Evolutionary conservation across 2,113 vertebrate genomes (phyloP), one percentile per base, ranked within the genome.

Genomic region (Pimephales promelas): DNA sequence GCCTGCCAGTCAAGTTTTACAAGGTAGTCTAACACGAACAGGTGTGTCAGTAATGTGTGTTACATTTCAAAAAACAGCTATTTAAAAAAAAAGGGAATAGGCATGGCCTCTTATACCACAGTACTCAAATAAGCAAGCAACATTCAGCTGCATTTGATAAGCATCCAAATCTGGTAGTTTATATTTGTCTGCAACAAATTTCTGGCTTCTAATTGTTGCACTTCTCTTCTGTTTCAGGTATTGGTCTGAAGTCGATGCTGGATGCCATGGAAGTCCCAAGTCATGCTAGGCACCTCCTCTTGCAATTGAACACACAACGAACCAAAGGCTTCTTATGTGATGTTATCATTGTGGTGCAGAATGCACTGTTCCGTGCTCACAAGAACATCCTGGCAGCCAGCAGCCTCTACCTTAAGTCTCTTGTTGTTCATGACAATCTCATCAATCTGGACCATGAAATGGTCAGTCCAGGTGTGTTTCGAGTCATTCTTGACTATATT

Each of bases 321-420:
- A 97, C 97, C 94, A 98, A 98, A 91, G 98, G 98, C 90, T 99
- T 99, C 94, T 95, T 99, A 88, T 99, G 98, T 92, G 98, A 99
- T 93, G 98, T 99, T 93, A 98, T 99, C 93, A 97, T 99, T 88
- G 98, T 99, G 94, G 98, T 99, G 93, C 97, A 99, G 94, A 99
- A 99, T 89, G 98, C 97, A 86, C 95, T 99, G 87, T 99, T 99
- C 95, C 94, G 98, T 86, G 98, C 98, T 10, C 98, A 99, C 94
- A 99, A 99, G 95, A 99, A 99, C 94, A 97, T 99, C 94, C 93
- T 99, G 93, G 98, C 97, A 47, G 97, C 98, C 96, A 99, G 98
- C 94, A 99, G 98, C 92, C 96, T 97, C 91, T 99, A 99, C 96
- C 96, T 99, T 94, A 99, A 99, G 92, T 98, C 97, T 84, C 92